Base-by-base conservation (phyloP, 2,888 invertebrate species). In the Drosophila anceps region DNA sequence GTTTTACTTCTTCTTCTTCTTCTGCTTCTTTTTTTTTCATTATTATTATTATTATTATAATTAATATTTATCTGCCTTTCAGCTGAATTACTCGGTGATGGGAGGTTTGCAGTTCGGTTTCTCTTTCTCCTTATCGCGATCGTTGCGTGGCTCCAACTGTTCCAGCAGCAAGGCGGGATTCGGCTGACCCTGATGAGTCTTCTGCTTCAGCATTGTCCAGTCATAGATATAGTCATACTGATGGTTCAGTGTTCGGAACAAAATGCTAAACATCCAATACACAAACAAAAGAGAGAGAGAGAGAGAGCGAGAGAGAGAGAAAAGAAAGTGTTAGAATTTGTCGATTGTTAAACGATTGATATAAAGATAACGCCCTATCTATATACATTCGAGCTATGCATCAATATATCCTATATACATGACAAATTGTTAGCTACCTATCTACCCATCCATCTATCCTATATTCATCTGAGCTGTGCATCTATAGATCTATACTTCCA, bases 211-310 rank as follows among this genome's bases (percentile, higher is more conserved):
- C 96, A 99, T 97, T 91, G 99, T 99, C 99, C 99, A 99, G 94
- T 99, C 99, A 94, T 99, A 99, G 91, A 97, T 98, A 94, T 98
- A 99, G 94, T 99, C 99, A 94, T 98, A 99, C 94, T 98, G 98
- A 94, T 99, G 98, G 95, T 99, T 99, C 92, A 99, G 95, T 86
- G 99, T 99, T 93, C 99, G 97, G 95, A 99, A 99, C 93, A 99
- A 95, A 93, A 99, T 99, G 93, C 99, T 97, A 95, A 15, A 4
- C 10, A 8, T n/a, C 7, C 9, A 98, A 8, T n/a, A 7, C 9
- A 98, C 24, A 24, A 4, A 24, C 24, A 24, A 24, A 98, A 78
- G 57, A 13, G 8, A 37, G n/a, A n/a, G n/a, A n/a, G n/a, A n/a
- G n/a, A n/a, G n/a, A n/a, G n/a, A 72, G 51, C 53, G 43, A 35